Evolutionary conservation across 2,797 vertebrate species (phyloP).

Genomic region (Channa striata): DNA sequence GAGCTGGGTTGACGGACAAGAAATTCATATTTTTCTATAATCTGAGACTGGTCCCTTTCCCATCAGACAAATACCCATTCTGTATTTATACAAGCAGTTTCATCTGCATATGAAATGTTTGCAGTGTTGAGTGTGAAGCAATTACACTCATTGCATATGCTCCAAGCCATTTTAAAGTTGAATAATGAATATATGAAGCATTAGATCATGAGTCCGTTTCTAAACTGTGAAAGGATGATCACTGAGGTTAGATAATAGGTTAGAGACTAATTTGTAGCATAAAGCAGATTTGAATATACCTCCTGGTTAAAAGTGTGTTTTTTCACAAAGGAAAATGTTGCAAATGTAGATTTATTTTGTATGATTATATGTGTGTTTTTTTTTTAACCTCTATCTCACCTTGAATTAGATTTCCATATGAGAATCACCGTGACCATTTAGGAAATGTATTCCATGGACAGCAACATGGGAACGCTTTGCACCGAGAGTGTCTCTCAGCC

Average conservation of each 20-base stretch:
- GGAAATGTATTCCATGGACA: conserved; percentile 16
- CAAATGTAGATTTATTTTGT: background rate
- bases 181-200: conserved; percentile 56
- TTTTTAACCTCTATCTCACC: background rate
- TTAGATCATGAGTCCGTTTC: conserved; percentile 49
- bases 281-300: conserved; percentile 5
- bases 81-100: conserved; percentile 39
- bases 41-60: conserved; percentile 2
- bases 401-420: conserved; percentile 14
- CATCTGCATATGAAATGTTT: conserved; percentile 18
- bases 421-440: conserved; percentile 13
- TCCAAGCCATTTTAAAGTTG: conserved; percentile 30
- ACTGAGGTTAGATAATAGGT: conserved; percentile 14
- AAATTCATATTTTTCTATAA: conserved; percentile 19
- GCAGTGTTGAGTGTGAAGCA: conserved; percentile 26
- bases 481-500: conserved; percentile 32
- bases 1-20: conserved; percentile 28
- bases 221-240: conserved; percentile 32
- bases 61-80: conserved; percentile 1
- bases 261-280: background rate
- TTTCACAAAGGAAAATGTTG: background rate
- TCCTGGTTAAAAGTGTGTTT: conserved; percentile 7
- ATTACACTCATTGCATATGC: conserved; percentile 27
- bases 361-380: background rate
- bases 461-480: conserved; percentile 55